Evolutionary conservation across 92 coral and sea anemone species (phyloP).

Genomic region (Palythoa heliodiscus): DNA sequence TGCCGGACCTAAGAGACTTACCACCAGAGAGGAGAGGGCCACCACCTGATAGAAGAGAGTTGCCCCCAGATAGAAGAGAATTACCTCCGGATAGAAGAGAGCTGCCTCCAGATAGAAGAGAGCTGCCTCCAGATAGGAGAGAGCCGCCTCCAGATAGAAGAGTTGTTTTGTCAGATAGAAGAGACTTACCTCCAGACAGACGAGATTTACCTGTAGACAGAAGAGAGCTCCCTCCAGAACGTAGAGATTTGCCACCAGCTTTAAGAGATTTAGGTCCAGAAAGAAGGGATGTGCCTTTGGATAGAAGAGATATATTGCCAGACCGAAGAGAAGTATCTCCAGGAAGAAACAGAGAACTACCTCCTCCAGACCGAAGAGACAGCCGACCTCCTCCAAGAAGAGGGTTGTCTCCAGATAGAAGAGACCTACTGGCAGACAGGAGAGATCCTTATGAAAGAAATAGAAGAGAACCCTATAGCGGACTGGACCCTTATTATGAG

Average conservation of each 20-base stretch:
- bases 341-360: conserved; percentile 14
- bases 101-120: conserved; percentile 5
- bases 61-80: conserved; percentile 17
- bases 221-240: background rate
- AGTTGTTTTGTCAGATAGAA: background rate
- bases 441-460: conserved; percentile 55
- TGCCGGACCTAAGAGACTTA: conserved; percentile 7
- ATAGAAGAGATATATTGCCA: background rate
- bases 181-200: conserved; percentile 16
- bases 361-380: conserved; percentile 25
- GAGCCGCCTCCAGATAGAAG: background rate
- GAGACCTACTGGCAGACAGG: conserved; percentile 25
- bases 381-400: conserved; percentile 41
- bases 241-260: background rate
- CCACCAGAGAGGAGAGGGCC: conserved; percentile 37
- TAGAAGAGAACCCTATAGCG: conserved; percentile 50
- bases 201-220: conserved; percentile 2
- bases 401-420: conserved; percentile 35
- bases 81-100: conserved; percentile 6
- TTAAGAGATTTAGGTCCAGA: background rate
- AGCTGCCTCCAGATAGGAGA: conserved; percentile 5
- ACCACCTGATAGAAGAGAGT: conserved; percentile 27
- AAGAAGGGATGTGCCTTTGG: background rate
- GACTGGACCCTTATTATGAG: conserved; percentile 72
- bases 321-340: conserved; percentile 7